Percentiles rank a stretch among this genome's conserved stretches.
These are phyloP conservation scores for Aplysia californica DNA, from an alignment of 1,140 invertebrate species.

Conservation along the genomic window DNA sequence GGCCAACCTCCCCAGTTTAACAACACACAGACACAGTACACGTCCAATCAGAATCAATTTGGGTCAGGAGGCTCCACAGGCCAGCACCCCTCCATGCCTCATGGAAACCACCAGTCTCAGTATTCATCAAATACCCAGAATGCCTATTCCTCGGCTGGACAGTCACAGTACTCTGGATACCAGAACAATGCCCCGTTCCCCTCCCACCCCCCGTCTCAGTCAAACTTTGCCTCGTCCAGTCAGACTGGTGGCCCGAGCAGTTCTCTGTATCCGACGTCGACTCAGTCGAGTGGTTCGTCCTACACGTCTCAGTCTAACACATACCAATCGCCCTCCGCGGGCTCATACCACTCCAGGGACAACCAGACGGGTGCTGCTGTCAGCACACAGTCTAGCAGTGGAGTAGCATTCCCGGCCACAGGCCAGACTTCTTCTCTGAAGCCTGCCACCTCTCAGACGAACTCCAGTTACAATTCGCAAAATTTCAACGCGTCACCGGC, in stretches of 20 bases:
- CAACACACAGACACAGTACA: conserved; percentile 50
- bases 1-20: conserved; percentile 39
- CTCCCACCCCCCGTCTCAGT: conserved; percentile 36
- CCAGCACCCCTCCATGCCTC: conserved; percentile 2
- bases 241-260: conserved; percentile 14
- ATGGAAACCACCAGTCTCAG: conserved; percentile 22
- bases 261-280: conserved; percentile 35
- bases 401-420: conserved; percentile 6
- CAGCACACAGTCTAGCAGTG: conserved; percentile 14
- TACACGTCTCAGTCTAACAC: conserved; percentile 40
- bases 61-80: conserved; percentile 9
- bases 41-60: conserved; percentile 43
- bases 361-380: conserved; percentile 30
- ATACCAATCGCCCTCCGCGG: conserved; percentile 33
- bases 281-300: conserved; percentile 42
- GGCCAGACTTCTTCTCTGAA: conserved; percentile 22
- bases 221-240: conserved; percentile 20
- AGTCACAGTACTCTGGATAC: conserved; percentile 27
- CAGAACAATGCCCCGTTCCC: conserved; percentile 35
- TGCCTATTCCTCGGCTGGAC: conserved; percentile 42
- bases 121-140: conserved; percentile 30
- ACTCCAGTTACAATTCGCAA: conserved; percentile 40
- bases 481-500: conserved; percentile 32
- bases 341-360: conserved; percentile 45
- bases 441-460: conserved; percentile 27